These are phyloP conservation scores for Protophormia terraenovae DNA, from an alignment of 2,888 invertebrate genomes.

Conservation along the genomic window DNA sequence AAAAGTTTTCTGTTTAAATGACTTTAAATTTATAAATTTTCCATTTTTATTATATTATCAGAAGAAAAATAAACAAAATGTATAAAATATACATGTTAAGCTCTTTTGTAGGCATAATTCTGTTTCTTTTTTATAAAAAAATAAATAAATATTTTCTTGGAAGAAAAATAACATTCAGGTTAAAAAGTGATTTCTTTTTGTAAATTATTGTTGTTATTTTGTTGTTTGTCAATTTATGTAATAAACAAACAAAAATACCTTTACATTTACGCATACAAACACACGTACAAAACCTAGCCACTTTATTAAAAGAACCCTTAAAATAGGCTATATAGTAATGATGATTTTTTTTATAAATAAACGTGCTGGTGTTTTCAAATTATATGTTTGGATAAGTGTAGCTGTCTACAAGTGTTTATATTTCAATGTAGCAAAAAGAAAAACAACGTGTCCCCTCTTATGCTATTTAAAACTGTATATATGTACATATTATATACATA, in stretches of 20 bases:
- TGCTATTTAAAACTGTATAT: neutral
- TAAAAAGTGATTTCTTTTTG: conserved; percentile 24
- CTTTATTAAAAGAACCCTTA: neutral
- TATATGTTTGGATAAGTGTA: neutral
- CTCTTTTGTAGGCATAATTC: neutral
- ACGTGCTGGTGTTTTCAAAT: neutral
- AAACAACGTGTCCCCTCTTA: neutral
- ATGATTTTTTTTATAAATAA: neutral
- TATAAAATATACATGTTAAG: neutral
- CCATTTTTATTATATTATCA: conserved; percentile 11
- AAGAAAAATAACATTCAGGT: neutral
- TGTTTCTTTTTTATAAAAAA: neutral
- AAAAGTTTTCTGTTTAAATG: conserved; percentile 31
- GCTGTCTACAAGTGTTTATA: neutral
- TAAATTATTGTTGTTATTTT: conserved; percentile 20
- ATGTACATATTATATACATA: neutral
- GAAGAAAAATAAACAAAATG: neutral
- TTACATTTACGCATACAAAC: neutral
- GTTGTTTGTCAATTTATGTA: conserved; percentile 25
- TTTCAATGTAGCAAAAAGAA: neutral
- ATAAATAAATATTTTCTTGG: neutral
- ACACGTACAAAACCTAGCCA: neutral
- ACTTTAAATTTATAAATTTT: conserved; percentile 38
- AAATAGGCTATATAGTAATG: neutral
- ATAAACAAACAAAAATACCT: conserved; percentile 5